These are phyloP conservation scores for Cephalotes varians DNA, from an alignment of 2,888 invertebrate species.

Conservation along the genomic window DNA sequence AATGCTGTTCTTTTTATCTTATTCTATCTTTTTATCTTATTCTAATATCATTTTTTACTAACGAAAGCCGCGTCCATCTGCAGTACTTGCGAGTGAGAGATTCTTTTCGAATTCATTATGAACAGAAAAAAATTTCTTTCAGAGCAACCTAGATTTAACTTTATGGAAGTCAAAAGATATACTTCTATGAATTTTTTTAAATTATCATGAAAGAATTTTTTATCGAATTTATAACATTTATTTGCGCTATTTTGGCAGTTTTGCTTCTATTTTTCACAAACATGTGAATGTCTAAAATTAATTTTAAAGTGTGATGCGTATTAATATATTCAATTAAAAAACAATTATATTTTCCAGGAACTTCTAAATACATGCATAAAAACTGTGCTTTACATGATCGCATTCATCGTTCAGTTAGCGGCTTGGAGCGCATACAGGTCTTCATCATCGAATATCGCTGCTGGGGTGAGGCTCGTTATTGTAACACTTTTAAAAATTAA, in stretches of 20 bases:
- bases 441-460: constrained; percentile 89
- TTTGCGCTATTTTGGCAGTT: background rate
- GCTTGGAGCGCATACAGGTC: constrained; percentile 86
- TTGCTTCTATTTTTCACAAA: background rate
- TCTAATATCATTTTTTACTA: too few relatives aligned
- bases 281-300: background rate
- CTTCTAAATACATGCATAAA: constrained; percentile 91
- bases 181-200: too few relatives aligned
- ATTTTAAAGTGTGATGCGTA: background rate
- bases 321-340: constrained; percentile 21
- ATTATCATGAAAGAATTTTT: too few relatives aligned
- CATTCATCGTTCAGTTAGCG: constrained; percentile 92
- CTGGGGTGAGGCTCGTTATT: constrained; percentile 89
- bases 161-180: too few relatives aligned
- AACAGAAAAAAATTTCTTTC: too few relatives aligned
- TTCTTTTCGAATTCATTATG: too few relatives aligned
- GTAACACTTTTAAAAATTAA: background rate
- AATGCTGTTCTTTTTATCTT: too few relatives aligned
- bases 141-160: too few relatives aligned
- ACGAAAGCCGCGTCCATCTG: too few relatives aligned
- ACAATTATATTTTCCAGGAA: constrained; percentile 89
- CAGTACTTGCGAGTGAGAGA: too few relatives aligned
- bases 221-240: too few relatives aligned
- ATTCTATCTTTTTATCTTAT: too few relatives aligned
- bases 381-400: constrained; percentile 91